Evolutionary conservation across 1,140 invertebrate genomes (phyloP), one percentile per base, ranked within the genome.

Genomic region (Papilio glaucus): DNA sequence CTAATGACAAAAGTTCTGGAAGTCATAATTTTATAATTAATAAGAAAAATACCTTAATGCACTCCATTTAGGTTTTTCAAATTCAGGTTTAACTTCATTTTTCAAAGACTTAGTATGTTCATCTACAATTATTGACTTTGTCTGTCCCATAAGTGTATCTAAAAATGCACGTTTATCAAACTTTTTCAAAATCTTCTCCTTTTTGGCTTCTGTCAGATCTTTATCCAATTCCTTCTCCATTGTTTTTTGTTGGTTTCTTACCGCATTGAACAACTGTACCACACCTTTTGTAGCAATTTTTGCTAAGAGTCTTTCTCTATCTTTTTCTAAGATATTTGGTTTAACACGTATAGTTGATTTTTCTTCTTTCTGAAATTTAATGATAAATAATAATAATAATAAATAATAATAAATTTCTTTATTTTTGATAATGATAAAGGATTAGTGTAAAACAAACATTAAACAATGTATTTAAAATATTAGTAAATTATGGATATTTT

Each of bases 261-360:
- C 98, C 24, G 97, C 96, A 94, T 98, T 98, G 78, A 98, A 99
- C 76, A 99, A 92, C 87, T 98, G 97, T 0, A 98, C 97, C 4
- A 98, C 97, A 84, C 98, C 98, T 86, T 96, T 98, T 72, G 97
- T 98, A 15, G 97, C 97, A 79, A 98, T 97, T 94, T 96, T 97
- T 37, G 95, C 94, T 68, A 98, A 88, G 57, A 94, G 92, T 78
- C 94, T 95, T 91, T 98, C 98, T 76, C 95, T 94, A 74, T 97
- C 95, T 83, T 96, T 95, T 77, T 97, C 95, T 74, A 95, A 88
- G 76, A 96, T 93, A 69, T 95, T 95, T 72, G 97, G 97, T 93
- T 97, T 98, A 0, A 95, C 85, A 83, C 97, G 93, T 70, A 96
- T 93, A 83, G 95, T 95, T 41, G 95, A 92, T 78, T 95, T 94